Percentiles rank a stretch among this genome's conserved stretches.
Conservation (phyloP, 2,113 vertebrate species). For the Mohoua ochrocephala region DNA sequence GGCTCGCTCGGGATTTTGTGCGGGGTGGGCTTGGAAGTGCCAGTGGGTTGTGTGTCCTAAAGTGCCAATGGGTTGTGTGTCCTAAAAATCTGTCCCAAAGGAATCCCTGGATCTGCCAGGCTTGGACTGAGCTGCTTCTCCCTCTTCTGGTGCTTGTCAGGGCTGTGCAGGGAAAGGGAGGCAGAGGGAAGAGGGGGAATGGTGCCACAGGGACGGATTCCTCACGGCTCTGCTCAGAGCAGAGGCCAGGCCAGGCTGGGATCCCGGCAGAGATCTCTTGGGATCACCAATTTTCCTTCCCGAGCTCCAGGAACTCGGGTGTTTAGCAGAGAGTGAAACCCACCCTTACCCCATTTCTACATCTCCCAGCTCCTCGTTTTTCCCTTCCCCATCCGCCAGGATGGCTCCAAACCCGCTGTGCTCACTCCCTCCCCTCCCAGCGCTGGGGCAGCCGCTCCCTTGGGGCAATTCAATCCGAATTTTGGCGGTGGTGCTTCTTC, state of each 20-base stretch:
- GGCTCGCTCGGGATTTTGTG: fast-evolving
- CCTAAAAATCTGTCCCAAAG: neutral
- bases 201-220: neutral
- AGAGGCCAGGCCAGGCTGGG: neutral
- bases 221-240: fast-evolving
- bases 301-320: neutral
- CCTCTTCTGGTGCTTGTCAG: neutral
- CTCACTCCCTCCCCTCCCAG: fast-evolving
- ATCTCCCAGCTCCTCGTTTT: fast-evolving
- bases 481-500: fast-evolving
- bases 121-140: neutral
- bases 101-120: neutral
- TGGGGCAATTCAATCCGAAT: neutral
- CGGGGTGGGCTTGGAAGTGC: neutral
- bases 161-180: neutral
- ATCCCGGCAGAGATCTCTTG: neutral
- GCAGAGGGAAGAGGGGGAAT: neutral
- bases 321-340: neutral
- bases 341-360: fast-evolving
- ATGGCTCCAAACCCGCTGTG: neutral
- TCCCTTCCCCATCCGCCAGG: fast-evolving
- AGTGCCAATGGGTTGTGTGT: neutral
- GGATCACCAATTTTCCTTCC: neutral
- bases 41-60: too few species aligned
- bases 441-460: neutral